Base-by-base conservation (phyloP, 2,797 vertebrate genomes). In the Allobates femoralis region DNA sequence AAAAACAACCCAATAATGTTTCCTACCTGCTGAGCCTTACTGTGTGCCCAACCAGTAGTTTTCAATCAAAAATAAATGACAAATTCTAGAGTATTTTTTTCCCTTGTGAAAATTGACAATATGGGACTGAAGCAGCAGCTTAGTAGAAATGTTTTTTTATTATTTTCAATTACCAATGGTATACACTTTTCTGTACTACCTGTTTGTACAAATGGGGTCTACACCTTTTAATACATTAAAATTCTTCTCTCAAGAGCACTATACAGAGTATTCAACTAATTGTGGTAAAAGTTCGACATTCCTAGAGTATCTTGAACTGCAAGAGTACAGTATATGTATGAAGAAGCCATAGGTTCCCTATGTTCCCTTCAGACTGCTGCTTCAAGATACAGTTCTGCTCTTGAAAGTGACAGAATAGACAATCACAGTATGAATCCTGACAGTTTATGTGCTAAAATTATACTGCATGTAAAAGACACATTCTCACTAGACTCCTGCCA, bases 241-340 rank as follows among this genome's bases (percentile, higher is more conserved):
- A n/a, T n/a, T 79, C 30, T 79, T 51, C 10, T 18, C 30, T 37
- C 10, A 18, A n/a, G 75, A 71, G 14, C 28, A 55, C 37, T 53
- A 28, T 81, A 56, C 21, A 53, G 26, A 30, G 34, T 60, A 28
- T 60, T 55, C 51, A 60, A 50, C 67, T 81, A 67, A 41, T 30
- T 28, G 28, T 28, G 15, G 66, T 86, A 10, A 86, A 75, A 81
- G 53, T 60, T 55, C 28, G 19, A 60, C 62, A 79, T 86, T 86
- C 21, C 34, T 80, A 62, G 16, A 56, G 28, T 41, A 30, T 32
- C 11, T 19, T 67, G 53, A 32, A 55, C 67, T 51, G 30, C 60
- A 32, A 0, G 60, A 56, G 58, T 53, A 51, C 55, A 62, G 71
- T 60, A 76, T 26, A 55, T 77, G 26, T 30, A 32, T 15, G 41